These are phyloP conservation scores for Microchirus variegatus DNA, from an alignment of 2,797 vertebrate genomes.

Conservation along the genomic window DNA sequence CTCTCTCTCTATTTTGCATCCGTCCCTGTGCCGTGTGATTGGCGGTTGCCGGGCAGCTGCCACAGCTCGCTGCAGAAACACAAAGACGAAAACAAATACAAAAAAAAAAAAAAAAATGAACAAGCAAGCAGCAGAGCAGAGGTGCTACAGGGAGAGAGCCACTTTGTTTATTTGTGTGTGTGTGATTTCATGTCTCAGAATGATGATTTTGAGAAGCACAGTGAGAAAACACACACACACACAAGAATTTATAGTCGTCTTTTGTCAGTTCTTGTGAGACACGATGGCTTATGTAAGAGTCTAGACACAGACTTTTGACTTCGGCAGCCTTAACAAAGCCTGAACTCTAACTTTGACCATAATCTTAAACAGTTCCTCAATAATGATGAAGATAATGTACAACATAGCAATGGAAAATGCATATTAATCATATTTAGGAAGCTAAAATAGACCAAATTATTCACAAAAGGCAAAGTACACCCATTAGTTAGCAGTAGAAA, in stretches of 20 bases:
- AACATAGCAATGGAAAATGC: no score
- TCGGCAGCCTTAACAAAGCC: no score
- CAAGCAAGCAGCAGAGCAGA: constrained; percentile 17
- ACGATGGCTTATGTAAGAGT: background rate
- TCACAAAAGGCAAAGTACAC: no score
- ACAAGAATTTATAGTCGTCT: background rate
- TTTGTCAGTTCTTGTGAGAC: constrained; percentile 5
- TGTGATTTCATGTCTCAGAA: constrained; percentile 20
- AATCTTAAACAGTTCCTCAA: no score
- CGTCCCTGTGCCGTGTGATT: constrained; percentile 38
- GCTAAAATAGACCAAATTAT: no score
- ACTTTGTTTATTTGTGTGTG: background rate
- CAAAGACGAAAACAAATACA: constrained; percentile 58
- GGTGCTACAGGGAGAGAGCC: constrained; percentile 7
- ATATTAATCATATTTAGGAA: no score
- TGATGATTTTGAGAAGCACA: background rate
- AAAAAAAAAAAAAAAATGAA: constrained; percentile 51
- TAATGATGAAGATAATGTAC: no score
- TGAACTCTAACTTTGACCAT: no score
- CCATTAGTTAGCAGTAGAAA: no score
- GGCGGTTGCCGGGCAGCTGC: constrained; percentile 62
- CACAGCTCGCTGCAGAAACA: constrained; percentile 40
- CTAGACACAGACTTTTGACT: background rate
- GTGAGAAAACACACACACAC: background rate
- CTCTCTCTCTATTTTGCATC: constrained; percentile 70